Evolutionary conservation across 2,888 invertebrate genomes (phyloP), one percentile per base, ranked within the genome.

Genomic region (Nomada ferruginata): DNA sequence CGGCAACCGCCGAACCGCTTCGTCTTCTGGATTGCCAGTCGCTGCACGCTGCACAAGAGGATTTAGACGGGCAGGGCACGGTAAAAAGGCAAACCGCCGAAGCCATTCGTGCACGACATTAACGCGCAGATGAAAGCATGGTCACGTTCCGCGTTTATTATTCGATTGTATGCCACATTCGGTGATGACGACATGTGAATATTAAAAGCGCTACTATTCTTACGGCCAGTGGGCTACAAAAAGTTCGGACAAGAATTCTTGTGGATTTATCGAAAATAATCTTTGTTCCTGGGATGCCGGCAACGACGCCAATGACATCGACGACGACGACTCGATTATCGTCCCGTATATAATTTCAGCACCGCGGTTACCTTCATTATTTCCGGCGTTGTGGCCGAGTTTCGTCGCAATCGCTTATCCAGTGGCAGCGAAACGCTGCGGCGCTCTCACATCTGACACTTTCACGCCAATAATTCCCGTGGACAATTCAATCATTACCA

Each of bases 351-450:
- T 85, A 88, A 88, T 88, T 88, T 83, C 75, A 72, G 75, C 59
- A 61, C 42, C 59, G 68, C 80, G 87, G 83, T 88, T 83, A 76
- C 79, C 83, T 80, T 89, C 84, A 77, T 88, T 87, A 87, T 81
- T 77, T 61, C 61, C 42, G 69, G 60, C 75, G 77, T 83, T 83
- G 83, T 77, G 77, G 78, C 7, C 36, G 65, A 68, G 76, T 57
- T 84, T 26, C 23, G 26, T 57, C 57, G 57, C 26, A 13, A 11
- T 86, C 82, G 82, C 78, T 87, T 86, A 79, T 78, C 70, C 53
- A 82, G 82, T 81, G 71, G 81, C 61, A 52, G 78, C 60, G 63
- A 69, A 73, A 63, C 63, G 57, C 36, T 1, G 36, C 36, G 36
- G 26, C 18, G 36, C n/a, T 11, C 20, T 53, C 47, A 2, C 79